Percentiles rank a stretch among this genome's conserved stretches.
phyloP scores from a whole-genome alignment of 2,797 vertebrate genomes.

The Fringilla coelebs region DNA sequence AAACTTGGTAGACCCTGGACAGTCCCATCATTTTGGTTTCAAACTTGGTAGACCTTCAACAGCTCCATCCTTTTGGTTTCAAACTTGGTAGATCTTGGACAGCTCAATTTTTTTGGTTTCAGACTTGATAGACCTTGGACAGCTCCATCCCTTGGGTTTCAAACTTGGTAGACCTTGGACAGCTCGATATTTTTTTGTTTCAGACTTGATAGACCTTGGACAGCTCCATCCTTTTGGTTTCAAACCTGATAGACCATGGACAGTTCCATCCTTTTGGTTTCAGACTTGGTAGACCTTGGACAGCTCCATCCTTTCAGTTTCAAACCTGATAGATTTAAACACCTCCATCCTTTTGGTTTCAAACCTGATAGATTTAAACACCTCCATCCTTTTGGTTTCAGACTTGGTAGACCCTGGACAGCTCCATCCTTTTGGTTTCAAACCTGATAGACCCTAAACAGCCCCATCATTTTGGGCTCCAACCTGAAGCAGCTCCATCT shows the following conservation, averaged over 20 bases:
- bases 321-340: not conserved
- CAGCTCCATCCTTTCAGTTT: not conserved
- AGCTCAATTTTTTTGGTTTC: too few relatives aligned
- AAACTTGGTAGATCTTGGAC: too few relatives aligned
- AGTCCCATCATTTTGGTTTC: not conserved
- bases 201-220: too few relatives aligned
- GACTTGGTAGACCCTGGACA: not conserved
- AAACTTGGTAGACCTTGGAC: too few relatives aligned
- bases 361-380: fast-evolving
- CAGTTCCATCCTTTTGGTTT: not conserved
- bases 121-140: too few relatives aligned
- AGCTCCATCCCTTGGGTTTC: too few relatives aligned
- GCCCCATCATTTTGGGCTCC: not conserved
- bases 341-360: not conserved
- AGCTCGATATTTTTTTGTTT: too few relatives aligned
- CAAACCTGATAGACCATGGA: not conserved
- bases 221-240: too few relatives aligned
- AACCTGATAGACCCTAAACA: too few relatives aligned
- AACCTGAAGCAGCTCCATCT: not conserved
- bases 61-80: too few relatives aligned
- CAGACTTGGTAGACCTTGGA: too few relatives aligned
- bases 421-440: not conserved
- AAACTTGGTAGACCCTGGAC: not conserved
- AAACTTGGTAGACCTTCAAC: too few relatives aligned
- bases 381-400: not conserved